Evolutionary conservation across 2,888 invertebrate genomes (phyloP), one percentile per base, ranked within the genome.

Genomic region (Liopterus haemorrhoidalis): DNA sequence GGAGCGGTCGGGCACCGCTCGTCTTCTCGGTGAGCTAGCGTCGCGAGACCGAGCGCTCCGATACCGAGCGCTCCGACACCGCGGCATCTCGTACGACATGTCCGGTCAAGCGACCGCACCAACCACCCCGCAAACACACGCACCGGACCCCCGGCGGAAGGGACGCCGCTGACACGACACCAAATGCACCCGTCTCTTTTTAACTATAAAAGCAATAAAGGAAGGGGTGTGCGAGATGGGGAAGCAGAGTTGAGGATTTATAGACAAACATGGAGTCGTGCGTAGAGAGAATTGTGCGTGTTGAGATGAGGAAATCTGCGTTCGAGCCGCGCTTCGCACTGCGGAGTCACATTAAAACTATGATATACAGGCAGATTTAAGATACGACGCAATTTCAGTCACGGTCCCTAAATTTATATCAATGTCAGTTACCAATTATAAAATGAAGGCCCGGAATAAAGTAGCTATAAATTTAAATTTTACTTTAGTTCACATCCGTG

Each of bases 401-500:
- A 66, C 66, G 65, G 64, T 62, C 64, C 64, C 65, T 63, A 66
- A 68, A 68, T 67, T 67, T 67, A 68, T 67, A 66, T 67, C 67
- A 67, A 65, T 63, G 68, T 68, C 68, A 68, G 58, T 65, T 66
- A 64, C 66, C 68, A 67, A 67, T 68, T 68, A 67, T 63, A 66
- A 65, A 67, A 63, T 65, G 66, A 67, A 65, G 59, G 60, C 59
- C 49, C 44, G 48, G 58, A 59, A 59, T 58, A 59, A 58, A 58
- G 58, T 58, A 60, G 59, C 59, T 62, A 62, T 67, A 67, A 67
- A 67, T 67, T 66, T 63, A 56, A 63, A 65, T 64, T 66, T 62
- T 63, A 57, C 61, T 63, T 64, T 65, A 64, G 63, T 63, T 22
- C 9, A n/a, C n/a, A n/a, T n/a, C n/a, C n/a, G n/a, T n/a, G n/a